Conservation (phyloP, 2,888 invertebrate genomes). For the Drosophila austrosaltans region DNA sequence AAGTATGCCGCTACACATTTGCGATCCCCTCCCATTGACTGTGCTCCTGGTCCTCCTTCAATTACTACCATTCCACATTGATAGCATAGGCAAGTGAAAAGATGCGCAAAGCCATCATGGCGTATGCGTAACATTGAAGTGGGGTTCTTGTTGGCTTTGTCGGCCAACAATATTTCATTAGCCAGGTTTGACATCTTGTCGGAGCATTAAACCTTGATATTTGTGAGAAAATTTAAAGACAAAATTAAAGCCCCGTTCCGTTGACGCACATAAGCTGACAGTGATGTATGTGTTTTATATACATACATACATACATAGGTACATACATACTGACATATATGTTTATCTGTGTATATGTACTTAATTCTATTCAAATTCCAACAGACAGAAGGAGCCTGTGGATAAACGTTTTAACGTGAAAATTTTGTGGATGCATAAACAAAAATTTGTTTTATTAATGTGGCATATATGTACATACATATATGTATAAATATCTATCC, state of each 20-base stretch:
- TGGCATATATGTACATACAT: not conserved
- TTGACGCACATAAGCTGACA: conserved; percentile 57
- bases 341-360: conserved; percentile 6
- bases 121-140: conserved; percentile 41
- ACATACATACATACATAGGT: conserved; percentile 50
- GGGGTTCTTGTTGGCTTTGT: conserved; percentile 4
- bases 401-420: conserved; percentile 9
- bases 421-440: not conserved
- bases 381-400: conserved; percentile 2
- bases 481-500: not conserved
- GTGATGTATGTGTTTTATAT: conserved; percentile 70
- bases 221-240: conserved; percentile 38
- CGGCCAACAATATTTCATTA: conserved; percentile 34
- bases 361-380: conserved; percentile 36
- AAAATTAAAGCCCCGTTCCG: conserved; percentile 44
- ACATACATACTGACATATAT: conserved; percentile 13
- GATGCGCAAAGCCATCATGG: conserved; percentile 19
- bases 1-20: conserved; percentile 28
- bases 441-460: conserved; percentile 9
- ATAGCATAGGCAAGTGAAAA: not conserved
- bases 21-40: not conserved
- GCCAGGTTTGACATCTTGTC: conserved; percentile 32
- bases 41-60: not conserved
- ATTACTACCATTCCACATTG: not conserved
- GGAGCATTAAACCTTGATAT: conserved; percentile 31